A percentile compares a stretch with the other conserved stretches of the same genome.
Evolutionary conservation across 2,797 vertebrate species (phyloP).

Genomic region (Bovichtus diacanthus): DNA sequence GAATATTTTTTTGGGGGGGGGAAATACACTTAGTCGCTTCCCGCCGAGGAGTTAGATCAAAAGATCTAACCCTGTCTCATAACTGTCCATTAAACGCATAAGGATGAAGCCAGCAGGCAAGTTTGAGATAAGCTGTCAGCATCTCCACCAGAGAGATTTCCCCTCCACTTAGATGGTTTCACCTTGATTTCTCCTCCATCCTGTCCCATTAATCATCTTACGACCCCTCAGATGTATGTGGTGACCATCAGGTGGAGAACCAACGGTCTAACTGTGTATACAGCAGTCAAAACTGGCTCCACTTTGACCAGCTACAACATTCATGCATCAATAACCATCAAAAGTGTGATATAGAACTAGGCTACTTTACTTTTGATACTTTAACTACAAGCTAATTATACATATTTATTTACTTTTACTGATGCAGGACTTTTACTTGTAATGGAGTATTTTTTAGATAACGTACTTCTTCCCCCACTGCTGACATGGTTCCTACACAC

Average conservation of each 20-base stretch:
- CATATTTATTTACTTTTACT: neutral
- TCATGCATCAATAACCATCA: neutral
- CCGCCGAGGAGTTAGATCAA: neutral
- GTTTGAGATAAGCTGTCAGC: neutral
- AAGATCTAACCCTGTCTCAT: too few relatives aligned
- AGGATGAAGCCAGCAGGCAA: too few relatives aligned
- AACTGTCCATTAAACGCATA: too few relatives aligned
- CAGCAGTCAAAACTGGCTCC: neutral
- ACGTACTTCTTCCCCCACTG: neutral
- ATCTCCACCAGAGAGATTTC: neutral
- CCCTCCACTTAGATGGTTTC: constrained; percentile 10
- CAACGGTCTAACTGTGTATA: neutral
- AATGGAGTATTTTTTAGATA: neutral
- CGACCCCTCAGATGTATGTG: neutral
- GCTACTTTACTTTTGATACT: neutral
- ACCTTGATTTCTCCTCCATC: constrained; percentile 4
- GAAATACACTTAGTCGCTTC: neutral
- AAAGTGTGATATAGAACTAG: neutral
- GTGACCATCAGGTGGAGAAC: neutral
- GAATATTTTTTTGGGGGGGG: neutral
- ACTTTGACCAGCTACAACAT: neutral
- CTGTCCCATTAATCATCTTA: neutral
- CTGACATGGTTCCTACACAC: neutral
- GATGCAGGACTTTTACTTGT: neutral
- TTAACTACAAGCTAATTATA: neutral